Percentiles rank a stretch among this genome's conserved stretches.
Conservation (phyloP, 1,140 invertebrate genomes). For the Riptortus pedestris region DNA sequence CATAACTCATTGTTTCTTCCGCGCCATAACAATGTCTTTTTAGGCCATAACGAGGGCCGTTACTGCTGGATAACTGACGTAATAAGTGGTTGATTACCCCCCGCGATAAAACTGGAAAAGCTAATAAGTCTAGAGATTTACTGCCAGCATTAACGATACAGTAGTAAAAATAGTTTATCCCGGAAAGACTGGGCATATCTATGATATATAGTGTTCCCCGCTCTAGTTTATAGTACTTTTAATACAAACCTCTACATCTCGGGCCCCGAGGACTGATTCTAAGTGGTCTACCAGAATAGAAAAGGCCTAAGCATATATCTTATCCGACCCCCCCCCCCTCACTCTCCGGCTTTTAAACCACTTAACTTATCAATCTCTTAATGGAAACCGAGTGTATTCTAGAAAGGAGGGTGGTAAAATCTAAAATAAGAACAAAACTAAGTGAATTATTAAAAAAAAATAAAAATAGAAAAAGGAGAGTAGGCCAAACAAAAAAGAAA, state of each 20-base stretch:
- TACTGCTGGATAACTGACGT: too few relatives aligned
- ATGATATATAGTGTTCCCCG: too few relatives aligned
- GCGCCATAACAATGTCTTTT: too few relatives aligned
- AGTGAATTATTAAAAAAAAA: not conserved
- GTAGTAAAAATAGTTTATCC: too few relatives aligned
- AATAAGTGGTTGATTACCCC: too few relatives aligned
- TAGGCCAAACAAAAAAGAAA: not conserved
- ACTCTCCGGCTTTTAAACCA: not conserved
- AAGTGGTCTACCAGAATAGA: constrained; percentile 10
- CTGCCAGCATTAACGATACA: too few relatives aligned
- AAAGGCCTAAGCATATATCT: not conserved
- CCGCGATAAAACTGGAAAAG: too few relatives aligned
- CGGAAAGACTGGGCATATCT: too few relatives aligned
- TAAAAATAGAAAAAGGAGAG: not conserved
- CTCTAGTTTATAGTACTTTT: not conserved
- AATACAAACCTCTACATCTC: too few relatives aligned
- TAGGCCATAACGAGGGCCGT: too few relatives aligned
- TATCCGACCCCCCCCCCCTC: not conserved
- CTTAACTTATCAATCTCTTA: constrained; percentile 11
- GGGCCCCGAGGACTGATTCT: not conserved
- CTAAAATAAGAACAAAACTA: not conserved
- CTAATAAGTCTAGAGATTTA: too few relatives aligned
- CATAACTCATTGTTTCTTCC: too few relatives aligned
- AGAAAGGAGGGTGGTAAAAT: not conserved
- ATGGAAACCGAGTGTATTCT: constrained; percentile 5